Evolutionary conservation across 2,797 vertebrate genomes (phyloP).

Genomic region (Carcharodon carcharias): DNA sequence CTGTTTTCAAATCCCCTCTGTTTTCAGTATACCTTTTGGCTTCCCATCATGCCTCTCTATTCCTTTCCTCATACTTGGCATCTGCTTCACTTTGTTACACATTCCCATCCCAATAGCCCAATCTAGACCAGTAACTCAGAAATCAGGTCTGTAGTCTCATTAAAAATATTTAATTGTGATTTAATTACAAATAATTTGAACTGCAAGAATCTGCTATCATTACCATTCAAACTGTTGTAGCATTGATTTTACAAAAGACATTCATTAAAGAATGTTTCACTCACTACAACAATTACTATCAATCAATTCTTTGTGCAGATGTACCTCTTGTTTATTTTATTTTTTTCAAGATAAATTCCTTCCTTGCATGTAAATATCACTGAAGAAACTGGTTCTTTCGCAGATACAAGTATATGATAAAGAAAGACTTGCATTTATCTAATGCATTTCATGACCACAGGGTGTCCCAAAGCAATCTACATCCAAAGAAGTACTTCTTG

Average conservation of each 20-base stretch:
- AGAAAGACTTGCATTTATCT: constrained; percentile 44
- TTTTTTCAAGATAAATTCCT: neutral
- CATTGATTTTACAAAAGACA: neutral
- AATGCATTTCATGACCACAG: no score
- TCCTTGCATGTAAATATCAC: neutral
- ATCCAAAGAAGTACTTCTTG: no score
- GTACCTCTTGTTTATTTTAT: neutral
- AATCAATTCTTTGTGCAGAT: neutral
- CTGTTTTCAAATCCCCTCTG: neutral
- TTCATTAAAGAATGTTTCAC: neutral
- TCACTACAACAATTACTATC: neutral
- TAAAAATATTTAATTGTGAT: neutral
- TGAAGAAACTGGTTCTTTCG: neutral
- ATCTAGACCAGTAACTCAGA: neutral
- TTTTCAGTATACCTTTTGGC: neutral
- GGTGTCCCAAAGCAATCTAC: no score
- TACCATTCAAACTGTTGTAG: neutral
- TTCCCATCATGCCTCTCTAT: neutral
- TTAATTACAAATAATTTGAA: neutral
- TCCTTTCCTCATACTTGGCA: neutral
- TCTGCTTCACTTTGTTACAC: no score
- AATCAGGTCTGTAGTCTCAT: neutral
- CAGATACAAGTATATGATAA: constrained; percentile 38
- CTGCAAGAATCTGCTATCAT: neutral
- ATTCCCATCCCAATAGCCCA: neutral